Base-by-base conservation (phyloP, 2,888 invertebrate species). In the Himalopsyche japonica region DNA sequence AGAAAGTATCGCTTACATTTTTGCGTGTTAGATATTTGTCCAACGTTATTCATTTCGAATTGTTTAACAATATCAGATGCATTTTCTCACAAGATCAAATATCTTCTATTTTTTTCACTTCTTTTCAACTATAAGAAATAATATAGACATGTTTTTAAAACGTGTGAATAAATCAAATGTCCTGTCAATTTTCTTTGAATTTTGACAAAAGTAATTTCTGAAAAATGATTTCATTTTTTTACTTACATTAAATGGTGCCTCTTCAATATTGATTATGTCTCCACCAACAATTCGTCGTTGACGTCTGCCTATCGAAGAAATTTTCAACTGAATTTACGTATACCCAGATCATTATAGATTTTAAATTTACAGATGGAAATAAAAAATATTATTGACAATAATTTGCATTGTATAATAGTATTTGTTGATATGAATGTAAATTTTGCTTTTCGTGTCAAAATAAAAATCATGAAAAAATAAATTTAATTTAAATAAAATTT, bases 201-300 rank as follows among this genome's bases (percentile, higher is more conserved):
- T 15, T 43, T 43, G 15, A 43, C 43, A 43, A 43, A 15, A 43
- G 43, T 43, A 15, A 3, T 43, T 43, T 12, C 2, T 43, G 43
- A 43, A 43, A 43, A 43, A 43, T 12, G 43, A 43, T 43, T 15
- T 43, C 15, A 15, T 15, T 15, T 37, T 37, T 37, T 15, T 57
- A 86, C 80, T 81, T 81, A 88, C 85, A 87, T 89, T 89, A 85
- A 89, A 89, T 8, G 89, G 89, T 84, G 89, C 88, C 20, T 88
- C 84, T 20, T 84, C 80, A 47, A 90, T 89, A 4, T 87, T 86
- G 30, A 89, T 88, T 1, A 82, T 12, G 7, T 84, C 49, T 12
- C 90, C 90, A 2, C 89, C 90, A 15, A 89, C 88, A 43, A 90
- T 90, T 82, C 89, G 88, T 43, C 87, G 87, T 20, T 81, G 83